Base-by-base conservation (phyloP, 1,140 invertebrate genomes). In the Ceratina japonica region DNA sequence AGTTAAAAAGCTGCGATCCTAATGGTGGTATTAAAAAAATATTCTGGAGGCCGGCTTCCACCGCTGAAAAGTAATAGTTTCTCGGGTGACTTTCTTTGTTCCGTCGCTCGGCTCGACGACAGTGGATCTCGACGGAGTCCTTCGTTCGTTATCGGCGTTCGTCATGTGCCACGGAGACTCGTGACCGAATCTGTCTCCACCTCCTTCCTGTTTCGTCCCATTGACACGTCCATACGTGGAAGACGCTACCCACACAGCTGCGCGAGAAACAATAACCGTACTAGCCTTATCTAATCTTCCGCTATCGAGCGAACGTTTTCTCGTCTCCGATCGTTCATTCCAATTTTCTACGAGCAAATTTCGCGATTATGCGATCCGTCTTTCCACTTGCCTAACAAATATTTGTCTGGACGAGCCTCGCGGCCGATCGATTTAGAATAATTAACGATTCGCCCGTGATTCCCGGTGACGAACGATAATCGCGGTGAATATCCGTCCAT, bases 201-300 rank as follows among this genome's bases (percentile, higher is more conserved):
- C 63, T 74, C 18, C 64, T 83, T 83, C 73, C 78, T 80, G 83
- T 66, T 83, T 76, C 78, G 24, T 73, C 64, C 69, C 64, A 44
- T 76, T 65, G 3, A 49, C 37, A 62, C 81, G 80, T 77, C 59
- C 76, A 44, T 10, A 78, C 70, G 65, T 83, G 44, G 62, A 84
- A 84, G 69, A 84, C 83, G 62, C 49, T 76, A 69, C 22, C 59
- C 52, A 64, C 51, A 71, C 22, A 56, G 65, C 64, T 61, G 66
- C 66, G 54, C 15, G 59, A 54, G 61, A 71, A 77, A 74, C 13
- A 66, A 64, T 63, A 66, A 63, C 68, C 54, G n/a, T 2, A 31
- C 4, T 31, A 1, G 16, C 16, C 59, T 52, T 84, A 85, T 85
- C 82, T 85, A 85, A 85, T 85, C 83, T 31, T 18, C 24, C 0